These are phyloP conservation scores for Hepsetus odoe DNA, from an alignment of 2,113 vertebrate species.

Conservation along the genomic window DNA sequence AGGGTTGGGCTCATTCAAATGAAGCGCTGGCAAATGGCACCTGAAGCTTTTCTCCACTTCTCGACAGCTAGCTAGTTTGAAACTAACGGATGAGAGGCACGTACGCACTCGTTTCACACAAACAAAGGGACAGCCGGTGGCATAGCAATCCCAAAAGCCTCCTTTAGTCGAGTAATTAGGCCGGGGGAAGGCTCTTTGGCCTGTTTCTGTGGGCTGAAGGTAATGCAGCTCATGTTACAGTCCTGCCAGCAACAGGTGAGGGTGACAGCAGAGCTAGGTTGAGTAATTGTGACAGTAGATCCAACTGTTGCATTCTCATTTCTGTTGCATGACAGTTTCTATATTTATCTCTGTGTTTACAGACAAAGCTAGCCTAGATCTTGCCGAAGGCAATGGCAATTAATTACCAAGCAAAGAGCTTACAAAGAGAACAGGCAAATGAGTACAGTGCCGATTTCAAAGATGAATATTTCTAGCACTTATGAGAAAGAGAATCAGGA, in stretches of 20 bases:
- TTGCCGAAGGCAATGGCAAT: slow-evolving; percentile 12
- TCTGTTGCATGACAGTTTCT: neutral
- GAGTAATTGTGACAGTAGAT: slow-evolving; percentile 16
- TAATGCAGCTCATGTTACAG: neutral
- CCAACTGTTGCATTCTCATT: slow-evolving; percentile 2
- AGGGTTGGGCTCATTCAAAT: slow-evolving; percentile 63
- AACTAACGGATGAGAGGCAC: neutral
- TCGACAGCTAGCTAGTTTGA: neutral
- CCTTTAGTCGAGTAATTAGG: neutral
- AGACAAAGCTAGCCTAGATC: slow-evolving; percentile 9
- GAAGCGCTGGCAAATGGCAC: slow-evolving; percentile 66
- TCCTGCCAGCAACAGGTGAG: slow-evolving; percentile 4
- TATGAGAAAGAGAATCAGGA: neutral
- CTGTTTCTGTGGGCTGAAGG: neutral
- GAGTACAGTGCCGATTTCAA: neutral
- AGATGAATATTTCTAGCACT: neutral
- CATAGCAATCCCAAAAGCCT: slow-evolving; percentile 15
- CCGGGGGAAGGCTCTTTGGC: neutral
- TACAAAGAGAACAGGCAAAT: slow-evolving; percentile 14
- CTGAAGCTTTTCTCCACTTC: slow-evolving; percentile 52
- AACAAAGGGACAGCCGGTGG: slow-evolving; percentile 14
- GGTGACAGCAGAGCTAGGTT: neutral
- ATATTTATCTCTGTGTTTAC: neutral
- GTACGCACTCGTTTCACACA: neutral
- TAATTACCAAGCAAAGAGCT: slow-evolving; percentile 21